These are phyloP conservation scores for Drosophila mojavensis DNA, from an alignment of 1,140 invertebrate genomes.

Conservation along the genomic window DNA sequence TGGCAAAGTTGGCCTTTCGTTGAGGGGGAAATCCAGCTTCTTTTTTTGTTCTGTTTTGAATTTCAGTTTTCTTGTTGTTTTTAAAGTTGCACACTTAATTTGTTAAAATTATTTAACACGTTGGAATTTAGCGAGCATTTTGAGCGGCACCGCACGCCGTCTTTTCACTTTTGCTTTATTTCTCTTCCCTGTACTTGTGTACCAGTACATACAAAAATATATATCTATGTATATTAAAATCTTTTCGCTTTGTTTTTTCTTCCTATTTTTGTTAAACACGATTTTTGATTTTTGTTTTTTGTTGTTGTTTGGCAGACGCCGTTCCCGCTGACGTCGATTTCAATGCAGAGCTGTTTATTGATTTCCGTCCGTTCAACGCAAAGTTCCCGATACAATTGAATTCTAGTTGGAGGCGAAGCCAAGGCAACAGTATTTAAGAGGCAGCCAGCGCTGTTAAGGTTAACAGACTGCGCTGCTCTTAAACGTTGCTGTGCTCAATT, in stretches of 20 bases:
- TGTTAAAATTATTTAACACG: constrained; percentile 4
- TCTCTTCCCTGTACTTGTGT: constrained; percentile 26
- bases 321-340: constrained; percentile 35
- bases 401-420: constrained; percentile 26
- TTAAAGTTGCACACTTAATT: constrained; percentile 1
- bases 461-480: constrained; percentile 30
- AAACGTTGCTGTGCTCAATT: constrained; percentile 26
- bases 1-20: constrained; percentile 9
- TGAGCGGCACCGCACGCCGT: constrained; percentile 42
- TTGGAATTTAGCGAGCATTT: constrained; percentile 28
- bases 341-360: constrained; percentile 19
- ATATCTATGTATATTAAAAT: constrained; percentile 7
- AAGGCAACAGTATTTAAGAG: constrained; percentile 21
- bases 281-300: background rate
- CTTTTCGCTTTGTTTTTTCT: constrained; percentile 21
- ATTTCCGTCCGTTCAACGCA: constrained; percentile 50
- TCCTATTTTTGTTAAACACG: constrained; percentile 45
- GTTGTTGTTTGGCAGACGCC: constrained; percentile 14
- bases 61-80: constrained; percentile 2
- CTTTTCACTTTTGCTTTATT: constrained; percentile 46
- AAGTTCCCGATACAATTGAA: constrained; percentile 55
- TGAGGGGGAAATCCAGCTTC: constrained; percentile 7
- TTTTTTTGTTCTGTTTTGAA: background rate
- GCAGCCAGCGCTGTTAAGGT: constrained; percentile 10
- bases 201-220: constrained; percentile 8